Conservation (phyloP, 2,797 vertebrate species). For the Micrastur ruficollis region DNA sequence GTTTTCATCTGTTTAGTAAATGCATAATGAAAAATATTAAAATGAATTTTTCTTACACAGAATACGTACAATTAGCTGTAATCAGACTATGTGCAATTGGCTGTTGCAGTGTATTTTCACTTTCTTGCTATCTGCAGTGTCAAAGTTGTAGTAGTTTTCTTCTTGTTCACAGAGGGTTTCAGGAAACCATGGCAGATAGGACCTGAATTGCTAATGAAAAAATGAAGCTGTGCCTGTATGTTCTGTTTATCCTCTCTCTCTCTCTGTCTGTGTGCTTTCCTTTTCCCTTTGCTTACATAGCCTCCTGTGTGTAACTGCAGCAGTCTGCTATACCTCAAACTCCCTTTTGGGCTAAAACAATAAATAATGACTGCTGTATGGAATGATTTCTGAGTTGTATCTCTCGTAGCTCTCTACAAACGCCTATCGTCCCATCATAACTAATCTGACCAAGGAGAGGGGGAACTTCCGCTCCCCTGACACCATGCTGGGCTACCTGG, state of each 20-base stretch:
- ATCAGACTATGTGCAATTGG: background rate
- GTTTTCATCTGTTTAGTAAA: background rate
- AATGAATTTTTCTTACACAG: background rate
- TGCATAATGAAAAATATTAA: background rate
- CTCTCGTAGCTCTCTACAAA: slow-evolving; percentile 71
- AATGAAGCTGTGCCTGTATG: background rate
- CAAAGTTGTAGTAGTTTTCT: background rate
- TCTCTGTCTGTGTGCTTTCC: background rate
- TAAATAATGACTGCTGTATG: too few relatives aligned
- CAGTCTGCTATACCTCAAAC: background rate
- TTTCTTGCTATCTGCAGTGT: background rate
- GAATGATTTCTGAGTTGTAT: background rate
- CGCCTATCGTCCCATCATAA: slow-evolving; percentile 73
- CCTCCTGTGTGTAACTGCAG: background rate
- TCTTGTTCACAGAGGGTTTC: background rate
- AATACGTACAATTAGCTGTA: background rate
- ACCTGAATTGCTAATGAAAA: background rate
- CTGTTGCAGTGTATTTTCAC: background rate
- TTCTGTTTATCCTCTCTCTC: background rate
- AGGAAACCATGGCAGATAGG: background rate
- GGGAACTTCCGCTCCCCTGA: slow-evolving; percentile 34
- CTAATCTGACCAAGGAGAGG: slow-evolving; percentile 56
- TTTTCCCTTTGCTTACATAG: background rate
- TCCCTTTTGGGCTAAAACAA: background rate
- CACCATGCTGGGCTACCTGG: slow-evolving; percentile 72